Conservation (phyloP, 2,113 vertebrate genomes). For the Crocuta crocuta region DNA sequence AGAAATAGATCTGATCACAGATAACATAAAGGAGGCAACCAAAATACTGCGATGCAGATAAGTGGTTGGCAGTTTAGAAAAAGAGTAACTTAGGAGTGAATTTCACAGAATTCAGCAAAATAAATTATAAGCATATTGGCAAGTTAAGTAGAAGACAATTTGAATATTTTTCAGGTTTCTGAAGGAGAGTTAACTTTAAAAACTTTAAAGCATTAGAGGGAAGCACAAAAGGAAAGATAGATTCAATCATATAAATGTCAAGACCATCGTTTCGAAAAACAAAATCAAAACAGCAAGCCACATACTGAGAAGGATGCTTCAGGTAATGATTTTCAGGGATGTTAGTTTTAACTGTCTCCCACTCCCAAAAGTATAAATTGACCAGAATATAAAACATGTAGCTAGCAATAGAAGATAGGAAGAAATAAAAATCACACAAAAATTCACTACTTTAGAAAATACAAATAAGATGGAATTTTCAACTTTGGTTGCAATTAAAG, state of each 20-base stretch:
- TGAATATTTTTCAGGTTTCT: background rate
- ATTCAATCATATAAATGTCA: slow-evolving; percentile 26
- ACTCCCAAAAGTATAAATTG: background rate
- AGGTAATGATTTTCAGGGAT: background rate
- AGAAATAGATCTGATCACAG: background rate
- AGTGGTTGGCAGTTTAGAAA: background rate
- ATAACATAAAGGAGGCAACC: background rate
- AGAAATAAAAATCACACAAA: slow-evolving; percentile 13
- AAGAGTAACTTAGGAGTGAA: background rate
- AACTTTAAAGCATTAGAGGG: background rate
- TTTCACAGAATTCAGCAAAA: slow-evolving; percentile 39
- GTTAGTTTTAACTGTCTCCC: background rate
- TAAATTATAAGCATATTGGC: background rate
- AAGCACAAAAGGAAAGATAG: background rate
- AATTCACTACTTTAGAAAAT: background rate
- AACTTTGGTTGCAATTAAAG: background rate
- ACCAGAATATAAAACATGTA: background rate
- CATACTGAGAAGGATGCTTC: background rate
- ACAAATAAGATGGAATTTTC: background rate
- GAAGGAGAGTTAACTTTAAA: background rate
- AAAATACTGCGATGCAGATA: background rate
- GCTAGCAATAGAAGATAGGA: background rate
- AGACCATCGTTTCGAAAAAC: background rate
- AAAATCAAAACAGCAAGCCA: background rate
- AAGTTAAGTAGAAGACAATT: background rate